Conservation (phyloP, 2,888 invertebrate genomes). For the Muscina levida region DNA sequence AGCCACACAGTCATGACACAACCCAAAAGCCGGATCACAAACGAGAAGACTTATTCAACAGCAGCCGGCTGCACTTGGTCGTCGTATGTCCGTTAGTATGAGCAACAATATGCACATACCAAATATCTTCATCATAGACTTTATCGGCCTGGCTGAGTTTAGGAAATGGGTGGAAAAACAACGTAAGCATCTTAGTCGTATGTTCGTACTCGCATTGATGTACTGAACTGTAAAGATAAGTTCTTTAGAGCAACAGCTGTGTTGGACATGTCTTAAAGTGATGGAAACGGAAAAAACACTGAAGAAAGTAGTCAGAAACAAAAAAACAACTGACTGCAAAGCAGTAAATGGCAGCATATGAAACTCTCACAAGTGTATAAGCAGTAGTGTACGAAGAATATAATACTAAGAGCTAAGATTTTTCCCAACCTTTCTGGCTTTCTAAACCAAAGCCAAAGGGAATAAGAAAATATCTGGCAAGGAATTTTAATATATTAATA, state of each 20-base stretch:
- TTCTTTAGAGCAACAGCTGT: slow-evolving; percentile 59
- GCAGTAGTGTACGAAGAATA: neutral
- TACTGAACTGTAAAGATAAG: slow-evolving; percentile 27
- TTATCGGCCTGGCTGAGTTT: neutral
- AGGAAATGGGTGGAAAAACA: neutral
- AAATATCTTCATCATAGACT: slow-evolving; percentile 27
- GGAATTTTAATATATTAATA: slow-evolving; percentile 63
- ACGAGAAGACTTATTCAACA: slow-evolving; percentile 6
- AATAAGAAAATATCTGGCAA: slow-evolving; percentile 29
- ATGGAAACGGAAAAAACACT: slow-evolving; percentile 19
- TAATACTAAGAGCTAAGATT: slow-evolving; percentile 13
- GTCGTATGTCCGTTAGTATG: neutral
- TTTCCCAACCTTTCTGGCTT: slow-evolving; percentile 40
- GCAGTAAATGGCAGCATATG: slow-evolving; percentile 49
- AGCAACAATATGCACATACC: slow-evolving; percentile 8
- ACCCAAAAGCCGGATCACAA: neutral
- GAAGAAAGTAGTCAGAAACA: neutral
- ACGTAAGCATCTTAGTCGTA: slow-evolving; percentile 19
- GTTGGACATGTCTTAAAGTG: slow-evolving; percentile 54
- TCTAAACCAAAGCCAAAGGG: slow-evolving; percentile 27
- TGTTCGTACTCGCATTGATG: slow-evolving; percentile 15
- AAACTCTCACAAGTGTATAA: slow-evolving; percentile 29
- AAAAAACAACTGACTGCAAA: slow-evolving; percentile 1
- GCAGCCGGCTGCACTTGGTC: neutral
- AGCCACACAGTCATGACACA: neutral